phyloP scores from a whole-genome alignment of 2,797 vertebrate species.

The Oreochromis mossambicus region DNA sequence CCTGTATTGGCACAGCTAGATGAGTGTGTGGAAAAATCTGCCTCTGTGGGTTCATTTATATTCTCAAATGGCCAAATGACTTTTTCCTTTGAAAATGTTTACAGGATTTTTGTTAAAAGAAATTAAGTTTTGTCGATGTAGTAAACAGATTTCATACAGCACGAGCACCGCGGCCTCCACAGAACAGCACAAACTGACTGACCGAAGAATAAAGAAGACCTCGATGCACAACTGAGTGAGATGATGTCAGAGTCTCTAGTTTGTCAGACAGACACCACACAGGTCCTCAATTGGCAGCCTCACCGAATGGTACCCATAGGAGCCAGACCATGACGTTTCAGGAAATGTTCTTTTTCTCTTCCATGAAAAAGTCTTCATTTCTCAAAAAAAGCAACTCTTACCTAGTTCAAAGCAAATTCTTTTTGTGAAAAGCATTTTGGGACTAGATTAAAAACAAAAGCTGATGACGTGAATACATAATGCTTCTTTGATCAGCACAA shows the following conservation, averaged over 20 bases:
- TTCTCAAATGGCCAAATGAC: not conserved
- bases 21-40: not conserved
- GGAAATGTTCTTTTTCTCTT: not conserved
- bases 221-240: not conserved
- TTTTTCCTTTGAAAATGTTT: not conserved
- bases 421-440: not conserved
- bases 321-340: not conserved
- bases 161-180: not conserved
- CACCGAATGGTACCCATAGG: not conserved
- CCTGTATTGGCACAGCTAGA: not conserved
- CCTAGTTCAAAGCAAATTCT: not conserved
- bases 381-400: not conserved
- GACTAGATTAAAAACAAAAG: not conserved
- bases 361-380: not conserved
- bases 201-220: not conserved
- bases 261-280: not conserved
- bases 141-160: not conserved
- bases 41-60: not conserved
- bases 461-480: not conserved
- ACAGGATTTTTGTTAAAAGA: not conserved
- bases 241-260: not conserved
- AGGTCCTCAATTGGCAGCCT: not conserved
- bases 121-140: not conserved
- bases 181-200: not conserved
- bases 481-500: not conserved